Evolutionary conservation across 2,113 vertebrate genomes (phyloP).

Genomic region (Azemiops feae): DNA sequence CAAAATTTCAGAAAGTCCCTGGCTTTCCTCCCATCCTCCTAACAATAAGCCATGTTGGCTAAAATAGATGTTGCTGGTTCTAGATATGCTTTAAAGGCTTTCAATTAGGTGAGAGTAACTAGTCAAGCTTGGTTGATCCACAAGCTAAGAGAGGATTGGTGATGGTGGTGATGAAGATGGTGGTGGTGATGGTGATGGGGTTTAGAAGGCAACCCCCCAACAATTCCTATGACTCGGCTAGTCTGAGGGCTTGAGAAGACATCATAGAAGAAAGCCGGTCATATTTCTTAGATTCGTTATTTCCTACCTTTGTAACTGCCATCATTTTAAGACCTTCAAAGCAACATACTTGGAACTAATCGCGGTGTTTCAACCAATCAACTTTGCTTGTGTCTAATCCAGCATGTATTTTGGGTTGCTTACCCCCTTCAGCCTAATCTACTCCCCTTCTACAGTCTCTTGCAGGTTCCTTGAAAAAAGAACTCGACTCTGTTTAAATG

Average conservation of each 20-base stretch:
- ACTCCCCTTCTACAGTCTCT: background rate
- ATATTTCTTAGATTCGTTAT: no score
- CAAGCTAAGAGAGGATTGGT: background rate
- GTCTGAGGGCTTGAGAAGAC: no score
- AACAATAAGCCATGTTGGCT: background rate
- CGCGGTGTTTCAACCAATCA: no score
- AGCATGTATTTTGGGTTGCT: background rate
- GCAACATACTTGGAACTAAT: no score
- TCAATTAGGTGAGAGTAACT: no score
- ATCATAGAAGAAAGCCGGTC: no score
- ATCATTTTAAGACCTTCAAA: no score
- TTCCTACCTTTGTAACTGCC: no score
- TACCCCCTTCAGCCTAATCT: background rate
- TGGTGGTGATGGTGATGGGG: background rate
- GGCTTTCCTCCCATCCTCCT: no score
- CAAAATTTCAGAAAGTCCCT: background rate
- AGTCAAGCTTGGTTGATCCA: no score
- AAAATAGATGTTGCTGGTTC: background rate
- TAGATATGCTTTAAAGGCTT: background rate
- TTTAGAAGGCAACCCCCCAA: no score
- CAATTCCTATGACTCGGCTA: no score
- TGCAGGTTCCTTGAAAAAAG: background rate
- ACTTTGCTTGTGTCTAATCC: background rate
- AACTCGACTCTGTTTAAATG: background rate
- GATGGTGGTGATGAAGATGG: background rate